Percentiles rank a stretch among this genome's conserved stretches.
Conservation (phyloP, 2,797 vertebrate species). For the Schizothorax lantsangensis region DNA sequence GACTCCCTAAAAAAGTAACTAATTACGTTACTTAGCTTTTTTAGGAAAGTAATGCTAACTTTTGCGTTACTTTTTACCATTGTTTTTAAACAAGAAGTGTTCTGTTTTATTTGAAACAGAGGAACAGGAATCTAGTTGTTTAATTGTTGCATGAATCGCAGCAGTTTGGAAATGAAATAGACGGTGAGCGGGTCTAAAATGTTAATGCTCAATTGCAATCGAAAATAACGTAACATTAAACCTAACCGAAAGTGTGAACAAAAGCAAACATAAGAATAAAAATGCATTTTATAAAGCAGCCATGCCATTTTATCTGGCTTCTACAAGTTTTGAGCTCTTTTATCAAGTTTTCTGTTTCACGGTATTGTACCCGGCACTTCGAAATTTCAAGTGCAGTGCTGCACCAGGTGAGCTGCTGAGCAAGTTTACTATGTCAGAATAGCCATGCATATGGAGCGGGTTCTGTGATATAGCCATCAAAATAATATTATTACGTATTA, state of each 20-base stretch:
- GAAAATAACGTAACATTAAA: neutral
- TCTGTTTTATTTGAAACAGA: neutral
- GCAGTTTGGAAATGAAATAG: neutral
- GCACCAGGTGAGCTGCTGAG: neutral
- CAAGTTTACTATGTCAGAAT: neutral
- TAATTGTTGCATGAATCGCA: neutral
- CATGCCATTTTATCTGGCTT: neutral
- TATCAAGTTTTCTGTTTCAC: neutral
- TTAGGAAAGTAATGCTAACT: too few species aligned
- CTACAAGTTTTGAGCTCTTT: neutral
- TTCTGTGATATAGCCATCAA: neutral
- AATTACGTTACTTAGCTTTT: too few species aligned
- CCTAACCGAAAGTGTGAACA: neutral
- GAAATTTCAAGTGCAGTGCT: neutral
- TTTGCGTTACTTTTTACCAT: too few species aligned
- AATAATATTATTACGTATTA: too few species aligned
- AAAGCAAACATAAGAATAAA: neutral
- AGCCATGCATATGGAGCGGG: neutral
- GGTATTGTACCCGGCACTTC: too few species aligned
- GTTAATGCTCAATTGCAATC: neutral
- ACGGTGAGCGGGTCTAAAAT: neutral
- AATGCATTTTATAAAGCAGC: neutral
- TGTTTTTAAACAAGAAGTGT: too few species aligned
- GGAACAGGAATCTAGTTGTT: neutral
- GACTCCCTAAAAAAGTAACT: too few species aligned